These are phyloP conservation scores for Sebastes baramenuke DNA, from an alignment of 2,797 vertebrate genomes.

Conservation along the genomic window DNA sequence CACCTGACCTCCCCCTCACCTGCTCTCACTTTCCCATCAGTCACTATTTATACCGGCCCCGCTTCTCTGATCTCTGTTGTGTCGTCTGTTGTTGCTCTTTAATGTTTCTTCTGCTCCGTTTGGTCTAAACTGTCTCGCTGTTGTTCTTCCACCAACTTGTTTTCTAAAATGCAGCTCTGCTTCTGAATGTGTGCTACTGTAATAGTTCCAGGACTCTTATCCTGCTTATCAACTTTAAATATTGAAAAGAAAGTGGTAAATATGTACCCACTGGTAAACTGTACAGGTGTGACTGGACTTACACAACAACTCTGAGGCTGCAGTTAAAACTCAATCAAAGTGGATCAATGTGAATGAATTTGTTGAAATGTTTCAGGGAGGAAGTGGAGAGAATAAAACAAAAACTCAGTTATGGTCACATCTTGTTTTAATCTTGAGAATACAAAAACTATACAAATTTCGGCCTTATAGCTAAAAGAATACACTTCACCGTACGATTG, in stretches of 20 bases:
- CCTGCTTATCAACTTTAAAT: not conserved
- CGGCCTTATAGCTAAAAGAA: not conserved
- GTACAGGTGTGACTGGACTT: not conserved
- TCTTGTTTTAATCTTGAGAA: constrained; percentile 36
- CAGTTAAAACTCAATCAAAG: not conserved
- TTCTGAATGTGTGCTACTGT: not conserved
- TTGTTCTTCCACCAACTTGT: not conserved
- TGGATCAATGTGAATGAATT: not conserved
- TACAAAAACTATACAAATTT: constrained; percentile 27
- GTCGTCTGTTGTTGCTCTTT: no score
- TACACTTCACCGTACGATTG: not conserved
- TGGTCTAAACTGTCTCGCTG: not conserved
- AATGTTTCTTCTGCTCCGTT: not conserved
- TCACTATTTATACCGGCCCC: accelerated
- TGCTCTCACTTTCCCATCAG: no score
- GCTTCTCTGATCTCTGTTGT: no score
- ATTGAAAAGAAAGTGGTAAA: not conserved
- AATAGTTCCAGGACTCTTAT: not conserved
- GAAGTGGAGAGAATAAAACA: not conserved
- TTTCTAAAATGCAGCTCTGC: not conserved
- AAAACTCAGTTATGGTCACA: not conserved
- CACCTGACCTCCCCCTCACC: no score
- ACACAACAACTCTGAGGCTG: not conserved
- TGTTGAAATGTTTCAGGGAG: not conserved
- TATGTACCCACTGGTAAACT: accelerated